Evolutionary conservation across 2,113 vertebrate genomes (phyloP).

Genomic region (Callaeas wilsoni): DNA sequence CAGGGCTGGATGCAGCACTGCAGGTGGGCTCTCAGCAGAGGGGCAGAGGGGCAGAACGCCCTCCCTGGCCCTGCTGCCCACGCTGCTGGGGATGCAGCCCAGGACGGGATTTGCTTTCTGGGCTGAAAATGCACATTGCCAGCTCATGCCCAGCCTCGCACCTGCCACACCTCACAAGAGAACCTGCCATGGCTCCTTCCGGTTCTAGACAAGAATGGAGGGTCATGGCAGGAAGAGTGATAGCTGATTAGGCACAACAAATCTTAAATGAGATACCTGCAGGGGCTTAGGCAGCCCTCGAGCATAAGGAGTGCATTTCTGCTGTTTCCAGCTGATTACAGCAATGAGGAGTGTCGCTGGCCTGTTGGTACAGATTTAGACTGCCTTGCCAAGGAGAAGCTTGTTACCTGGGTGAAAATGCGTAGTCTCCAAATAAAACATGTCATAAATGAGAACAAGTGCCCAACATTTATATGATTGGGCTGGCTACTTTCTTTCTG

Average conservation of each 20-base stretch:
- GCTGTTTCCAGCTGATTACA: neutral
- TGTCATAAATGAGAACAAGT: neutral
- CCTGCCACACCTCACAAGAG: neutral
- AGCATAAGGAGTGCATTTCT: neutral
- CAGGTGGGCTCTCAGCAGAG: neutral
- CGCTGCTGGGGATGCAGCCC: neutral
- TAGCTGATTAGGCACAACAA: neutral
- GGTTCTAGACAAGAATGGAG: neutral
- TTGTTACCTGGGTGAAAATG: neutral
- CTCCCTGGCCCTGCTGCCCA: neutral
- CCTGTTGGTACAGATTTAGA: neutral
- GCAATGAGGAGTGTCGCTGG: neutral
- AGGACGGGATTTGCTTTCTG: neutral
- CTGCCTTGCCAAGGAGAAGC: neutral
- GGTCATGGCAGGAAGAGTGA: neutral
- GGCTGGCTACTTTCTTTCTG: neutral
- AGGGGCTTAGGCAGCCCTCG: neutral
- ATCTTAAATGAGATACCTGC: neutral
- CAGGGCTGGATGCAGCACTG: neutral
- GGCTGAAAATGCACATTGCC: neutral
- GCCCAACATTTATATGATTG: neutral
- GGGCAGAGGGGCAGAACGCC: neutral
- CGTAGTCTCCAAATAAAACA: neutral
- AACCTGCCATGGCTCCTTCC: fast-evolving
- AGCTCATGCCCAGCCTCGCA: neutral